phyloP scores from a whole-genome alignment of 2,888 invertebrate species.

The Eilema sororculum region DNA sequence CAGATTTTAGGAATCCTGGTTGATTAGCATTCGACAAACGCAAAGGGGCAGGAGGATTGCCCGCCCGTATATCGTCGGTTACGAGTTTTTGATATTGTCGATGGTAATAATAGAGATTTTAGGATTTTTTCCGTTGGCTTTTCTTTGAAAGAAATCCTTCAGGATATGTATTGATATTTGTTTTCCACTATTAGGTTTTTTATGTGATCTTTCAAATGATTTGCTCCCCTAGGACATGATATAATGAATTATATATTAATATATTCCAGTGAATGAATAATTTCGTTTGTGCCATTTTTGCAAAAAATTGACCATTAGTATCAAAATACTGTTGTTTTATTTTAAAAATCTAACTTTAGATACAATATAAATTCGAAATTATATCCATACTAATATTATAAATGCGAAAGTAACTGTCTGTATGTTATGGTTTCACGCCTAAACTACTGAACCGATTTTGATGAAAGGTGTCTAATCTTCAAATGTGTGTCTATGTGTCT shows the following conservation, averaged over 20 bases:
- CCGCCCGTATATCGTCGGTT: neutral
- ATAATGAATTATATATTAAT: neutral
- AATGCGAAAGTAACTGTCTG: no score
- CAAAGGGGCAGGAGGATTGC: slow-evolving; percentile 1
- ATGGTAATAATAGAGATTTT: neutral
- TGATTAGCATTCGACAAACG: slow-evolving; percentile 4
- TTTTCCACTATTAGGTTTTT: neutral
- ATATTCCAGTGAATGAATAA: neutral
- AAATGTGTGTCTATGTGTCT: no score
- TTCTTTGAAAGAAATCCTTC: neutral
- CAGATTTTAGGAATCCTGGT: neutral
- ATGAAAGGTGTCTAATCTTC: no score
- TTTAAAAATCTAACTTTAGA: no score
- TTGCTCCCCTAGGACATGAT: neutral
- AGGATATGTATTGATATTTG: neutral
- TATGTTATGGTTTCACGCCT: no score
- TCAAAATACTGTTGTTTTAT: neutral
- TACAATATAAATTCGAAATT: no score
- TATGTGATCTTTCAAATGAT: neutral
- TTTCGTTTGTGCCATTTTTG: neutral
- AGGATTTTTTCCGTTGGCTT: neutral
- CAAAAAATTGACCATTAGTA: neutral
- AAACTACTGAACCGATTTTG: no score
- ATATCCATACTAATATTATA: no score
- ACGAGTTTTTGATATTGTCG: neutral